A percentile compares a stretch with the other conserved stretches of the same genome.
Conservation (phyloP, 2,113 vertebrate species). For the pig (Sus scrofa) region DNA sequence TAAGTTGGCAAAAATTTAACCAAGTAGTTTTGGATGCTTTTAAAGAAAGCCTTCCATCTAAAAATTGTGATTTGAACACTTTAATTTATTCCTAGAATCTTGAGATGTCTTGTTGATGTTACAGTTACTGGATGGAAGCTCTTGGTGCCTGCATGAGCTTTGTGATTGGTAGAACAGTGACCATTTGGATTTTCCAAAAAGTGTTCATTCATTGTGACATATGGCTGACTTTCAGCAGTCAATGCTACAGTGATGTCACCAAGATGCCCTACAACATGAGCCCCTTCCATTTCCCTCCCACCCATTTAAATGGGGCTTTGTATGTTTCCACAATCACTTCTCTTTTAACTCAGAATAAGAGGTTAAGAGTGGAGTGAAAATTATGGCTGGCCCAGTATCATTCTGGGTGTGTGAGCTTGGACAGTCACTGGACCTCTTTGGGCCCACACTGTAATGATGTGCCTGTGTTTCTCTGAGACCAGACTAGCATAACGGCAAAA, state of each 20-base stretch:
- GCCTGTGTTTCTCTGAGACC: conserved; percentile 24
- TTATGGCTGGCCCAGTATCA: background rate
- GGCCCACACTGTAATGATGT: background rate
- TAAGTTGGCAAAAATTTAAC: conserved; percentile 11
- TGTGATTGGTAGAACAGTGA: background rate
- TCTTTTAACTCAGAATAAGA: conserved; percentile 4
- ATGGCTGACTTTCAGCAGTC: background rate
- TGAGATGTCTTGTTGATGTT: background rate
- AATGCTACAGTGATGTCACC: background rate
- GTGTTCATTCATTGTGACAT: background rate
- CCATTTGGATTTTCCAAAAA: conserved; percentile 25
- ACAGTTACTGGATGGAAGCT: background rate
- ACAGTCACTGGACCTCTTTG: background rate
- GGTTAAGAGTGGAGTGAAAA: conserved; percentile 1
- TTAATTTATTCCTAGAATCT: conserved; percentile 13
- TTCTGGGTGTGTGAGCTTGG: background rate
- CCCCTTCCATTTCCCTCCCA: background rate
- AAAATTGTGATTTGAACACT: background rate
- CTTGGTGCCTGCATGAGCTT: background rate
- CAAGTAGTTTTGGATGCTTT: conserved; percentile 16
- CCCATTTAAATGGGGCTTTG: background rate
- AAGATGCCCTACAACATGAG: background rate
- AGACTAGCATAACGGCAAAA: background rate
- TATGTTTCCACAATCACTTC: background rate
- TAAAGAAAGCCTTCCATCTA: background rate